Conservation (phyloP, 2,797 vertebrate genomes). For the Parambassis ranga region DNA sequence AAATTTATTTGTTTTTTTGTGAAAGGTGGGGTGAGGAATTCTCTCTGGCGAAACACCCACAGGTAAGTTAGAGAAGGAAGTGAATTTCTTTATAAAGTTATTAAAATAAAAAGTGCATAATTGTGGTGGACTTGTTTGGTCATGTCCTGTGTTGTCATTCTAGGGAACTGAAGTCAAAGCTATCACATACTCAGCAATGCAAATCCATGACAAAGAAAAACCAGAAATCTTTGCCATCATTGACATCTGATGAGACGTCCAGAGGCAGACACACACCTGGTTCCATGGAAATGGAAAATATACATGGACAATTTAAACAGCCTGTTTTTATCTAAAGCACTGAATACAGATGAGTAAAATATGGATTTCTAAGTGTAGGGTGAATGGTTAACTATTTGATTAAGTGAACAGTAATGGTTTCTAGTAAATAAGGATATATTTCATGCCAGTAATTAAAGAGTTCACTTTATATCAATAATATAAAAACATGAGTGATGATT, state of each 20-base stretch:
- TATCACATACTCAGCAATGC: slow-evolving; percentile 99
- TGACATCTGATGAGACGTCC: slow-evolving; percentile 84
- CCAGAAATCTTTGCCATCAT: slow-evolving; percentile 94
- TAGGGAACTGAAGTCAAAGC: slow-evolving; percentile 99
- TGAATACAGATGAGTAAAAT: slow-evolving; percentile 8
- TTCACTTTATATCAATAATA: not conserved
- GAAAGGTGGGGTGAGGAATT: slow-evolving; percentile 97
- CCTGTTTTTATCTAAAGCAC: slow-evolving; percentile 25
- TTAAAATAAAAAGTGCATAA: not conserved
- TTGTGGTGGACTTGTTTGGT: not conserved
- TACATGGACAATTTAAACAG: slow-evolving; percentile 7
- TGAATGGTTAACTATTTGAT: not conserved
- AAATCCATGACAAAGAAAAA: slow-evolving; percentile 89
- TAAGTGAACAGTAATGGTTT: not conserved
- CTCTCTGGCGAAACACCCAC: slow-evolving; percentile 90
- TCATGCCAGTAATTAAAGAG: not conserved
- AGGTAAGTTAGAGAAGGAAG: slow-evolving; percentile 77
- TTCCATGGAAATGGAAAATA: slow-evolving; percentile 21
- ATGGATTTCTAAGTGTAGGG: not conserved
- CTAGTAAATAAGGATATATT: not conserved
- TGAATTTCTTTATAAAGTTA: not conserved
- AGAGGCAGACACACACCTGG: not conserved
- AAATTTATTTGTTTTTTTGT: slow-evolving; percentile 28
- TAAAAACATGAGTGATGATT: not conserved
- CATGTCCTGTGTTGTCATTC: slow-evolving; percentile 37